phyloP scores from a whole-genome alignment of 2,113 vertebrate species.

The Upupa epops region DNA sequence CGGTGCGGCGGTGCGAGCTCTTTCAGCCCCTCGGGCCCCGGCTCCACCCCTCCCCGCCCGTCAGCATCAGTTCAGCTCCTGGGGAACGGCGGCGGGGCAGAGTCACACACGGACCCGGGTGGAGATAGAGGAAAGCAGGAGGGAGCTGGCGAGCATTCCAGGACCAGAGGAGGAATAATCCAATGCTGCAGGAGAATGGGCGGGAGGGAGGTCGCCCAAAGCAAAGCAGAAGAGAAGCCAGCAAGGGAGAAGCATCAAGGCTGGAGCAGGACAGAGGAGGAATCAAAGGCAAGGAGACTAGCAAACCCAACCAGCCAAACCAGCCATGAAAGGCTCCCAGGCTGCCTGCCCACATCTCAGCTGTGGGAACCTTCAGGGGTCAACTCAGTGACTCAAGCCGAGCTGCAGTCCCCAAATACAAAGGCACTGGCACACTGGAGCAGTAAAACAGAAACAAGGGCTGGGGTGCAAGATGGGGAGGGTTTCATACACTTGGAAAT shows the following conservation, averaged over 20 bases:
- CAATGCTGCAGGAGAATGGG: not conserved
- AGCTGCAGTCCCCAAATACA: not conserved
- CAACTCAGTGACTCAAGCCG: not conserved
- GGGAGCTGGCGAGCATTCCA: too few relatives aligned
- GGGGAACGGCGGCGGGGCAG: too few relatives aligned
- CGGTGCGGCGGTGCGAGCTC: too few relatives aligned
- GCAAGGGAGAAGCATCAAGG: not conserved
- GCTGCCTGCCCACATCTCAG: not conserved
- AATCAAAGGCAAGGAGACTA: not conserved
- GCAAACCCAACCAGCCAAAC: not conserved
- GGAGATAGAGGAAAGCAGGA: too few relatives aligned
- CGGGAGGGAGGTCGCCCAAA: not conserved
- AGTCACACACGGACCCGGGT: too few relatives aligned
- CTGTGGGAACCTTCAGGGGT: not conserved
- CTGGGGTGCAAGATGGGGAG: not conserved
- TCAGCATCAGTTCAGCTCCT: too few relatives aligned
- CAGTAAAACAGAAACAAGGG: not conserved
- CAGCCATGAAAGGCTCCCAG: not conserved
- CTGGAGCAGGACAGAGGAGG: not conserved
- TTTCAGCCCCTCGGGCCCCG: too few relatives aligned
- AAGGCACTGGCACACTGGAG: not conserved
- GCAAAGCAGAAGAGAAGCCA: not conserved
- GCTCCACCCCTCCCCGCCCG: too few relatives aligned
- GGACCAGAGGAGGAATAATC: too few relatives aligned
- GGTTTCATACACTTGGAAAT: not conserved